Base-by-base conservation (phyloP, 2,113 vertebrate genomes). In the Centropus bengalensis region DNA sequence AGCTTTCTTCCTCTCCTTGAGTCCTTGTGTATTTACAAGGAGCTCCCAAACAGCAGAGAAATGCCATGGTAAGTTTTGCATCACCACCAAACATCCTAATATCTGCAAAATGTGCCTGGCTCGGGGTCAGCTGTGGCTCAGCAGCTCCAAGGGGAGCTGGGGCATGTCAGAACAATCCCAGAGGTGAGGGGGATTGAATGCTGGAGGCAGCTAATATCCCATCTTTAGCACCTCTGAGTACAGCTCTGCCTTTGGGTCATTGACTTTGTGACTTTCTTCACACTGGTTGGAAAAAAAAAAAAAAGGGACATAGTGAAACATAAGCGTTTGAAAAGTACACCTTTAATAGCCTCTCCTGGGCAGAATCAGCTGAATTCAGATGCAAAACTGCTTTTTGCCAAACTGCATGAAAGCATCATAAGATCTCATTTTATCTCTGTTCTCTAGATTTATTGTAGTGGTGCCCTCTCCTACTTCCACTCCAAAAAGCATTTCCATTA, bases 321-420 rank as follows among this genome's bases (percentile, higher is more conserved):
- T 16, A 78, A 56, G 51, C 30, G 26, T 56, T 86, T 93, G 56
- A 66, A 88, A 88, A 82, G 40, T 28, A n/a, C 7, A 47, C 26
- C 33, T 85, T 80, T 75, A 89, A 56, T 32, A 74, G 38, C 63
- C 44, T 96, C 62, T 95, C 66, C 64, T 64, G 79, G 71, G 59
- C 52, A 92, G 75, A 96, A 88, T 83, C 82, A 91, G 56, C 82
- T 73, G 59, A 96, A 95, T 75, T 96, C 70, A 63, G 91, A 89
- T 87, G 92, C 93, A 96, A 91, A 97, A 93, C 49, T 84, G 77
- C 66, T 67, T 88, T 95, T 94, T 96, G 66, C 91, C 91, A 93
- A 75, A 93, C 76, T 90, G 62, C 83, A 47, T 89, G 79, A 75
- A 90, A 77, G 20, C 78, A 55, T 84, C 79, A 36, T 58, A 88